A percentile compares a stretch with the other conserved stretches of the same genome.
Evolutionary conservation across 1,140 invertebrate genomes (phyloP).

Genomic region (Heterodera carotae): DNA sequence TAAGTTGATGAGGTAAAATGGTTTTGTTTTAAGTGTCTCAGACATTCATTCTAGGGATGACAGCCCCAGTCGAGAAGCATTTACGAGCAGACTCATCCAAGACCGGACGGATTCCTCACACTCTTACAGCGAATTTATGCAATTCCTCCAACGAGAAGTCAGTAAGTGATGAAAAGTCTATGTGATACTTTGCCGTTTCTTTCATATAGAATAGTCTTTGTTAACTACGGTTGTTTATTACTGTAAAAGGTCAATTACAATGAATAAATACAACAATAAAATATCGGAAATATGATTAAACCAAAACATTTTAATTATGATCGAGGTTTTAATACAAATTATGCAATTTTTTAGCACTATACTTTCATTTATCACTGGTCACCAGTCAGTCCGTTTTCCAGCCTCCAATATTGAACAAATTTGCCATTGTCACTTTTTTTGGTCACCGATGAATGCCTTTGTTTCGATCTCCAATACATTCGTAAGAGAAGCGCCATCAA

Average conservation of each 20-base stretch:
- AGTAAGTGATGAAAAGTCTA: conserved; percentile 9
- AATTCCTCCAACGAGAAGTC: conserved; percentile 74
- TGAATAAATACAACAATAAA: too few relatives aligned
- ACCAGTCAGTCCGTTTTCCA: neutral
- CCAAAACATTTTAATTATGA: too few relatives aligned
- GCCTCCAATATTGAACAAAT: neutral
- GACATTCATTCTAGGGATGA: conserved; percentile 77
- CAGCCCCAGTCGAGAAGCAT: conserved; percentile 77
- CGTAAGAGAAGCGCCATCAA: neutral
- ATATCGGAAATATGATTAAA: too few relatives aligned
- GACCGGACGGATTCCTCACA: conserved; percentile 88
- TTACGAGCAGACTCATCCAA: conserved; percentile 86
- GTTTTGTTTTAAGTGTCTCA: conserved; percentile 34
- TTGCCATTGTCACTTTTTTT: neutral
- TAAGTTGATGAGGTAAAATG: conserved; percentile 77
- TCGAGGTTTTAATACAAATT: too few relatives aligned
- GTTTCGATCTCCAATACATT: neutral
- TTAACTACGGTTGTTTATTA: too few relatives aligned
- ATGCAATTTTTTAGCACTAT: too few relatives aligned
- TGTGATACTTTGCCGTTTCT: conserved; percentile 22
- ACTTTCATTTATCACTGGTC: too few relatives aligned
- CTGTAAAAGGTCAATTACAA: too few relatives aligned
- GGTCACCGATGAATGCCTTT: neutral
- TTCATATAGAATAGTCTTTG: conserved; percentile 1
- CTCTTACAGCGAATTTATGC: conserved; percentile 96